These are phyloP conservation scores for Marmota monax DNA, from an alignment of 2,113 vertebrate genomes.

Conservation along the genomic window DNA sequence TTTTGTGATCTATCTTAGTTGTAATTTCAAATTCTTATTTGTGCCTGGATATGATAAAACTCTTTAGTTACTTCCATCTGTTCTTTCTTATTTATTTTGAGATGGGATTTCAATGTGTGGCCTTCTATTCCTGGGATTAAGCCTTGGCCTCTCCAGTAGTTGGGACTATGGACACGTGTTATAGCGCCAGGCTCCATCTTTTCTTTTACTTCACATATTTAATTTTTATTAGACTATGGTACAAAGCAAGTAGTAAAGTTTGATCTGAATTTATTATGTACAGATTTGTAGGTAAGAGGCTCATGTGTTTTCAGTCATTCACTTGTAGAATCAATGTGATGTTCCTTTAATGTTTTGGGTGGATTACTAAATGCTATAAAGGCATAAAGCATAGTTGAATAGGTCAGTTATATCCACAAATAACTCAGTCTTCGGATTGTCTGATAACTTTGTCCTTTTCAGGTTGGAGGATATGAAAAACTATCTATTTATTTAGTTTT, in stretches of 20 bases:
- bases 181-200: neutral
- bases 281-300: neutral
- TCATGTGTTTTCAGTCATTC: slow-evolving; percentile 52
- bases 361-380: neutral
- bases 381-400: neutral
- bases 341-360: slow-evolving; percentile 3
- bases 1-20: neutral
- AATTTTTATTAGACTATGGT: slow-evolving; percentile 65
- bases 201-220: slow-evolving; percentile 11
- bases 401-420: neutral
- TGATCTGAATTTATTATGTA: slow-evolving; percentile 37
- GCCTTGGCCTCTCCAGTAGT: neutral
- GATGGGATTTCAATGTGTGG: neutral
- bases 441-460: slow-evolving; percentile 38
- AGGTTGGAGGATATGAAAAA: neutral
- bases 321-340: neutral
- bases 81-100: neutral
- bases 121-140: neutral
- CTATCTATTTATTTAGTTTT: neutral
- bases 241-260: slow-evolving; percentile 42
- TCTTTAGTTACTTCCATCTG: slow-evolving; percentile 39
- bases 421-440: neutral
- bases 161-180: neutral
- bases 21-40: slow-evolving; percentile 53
- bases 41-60: neutral